Conservation (phyloP, 2,888 invertebrate genomes). For the Odontothrips loti region DNA sequence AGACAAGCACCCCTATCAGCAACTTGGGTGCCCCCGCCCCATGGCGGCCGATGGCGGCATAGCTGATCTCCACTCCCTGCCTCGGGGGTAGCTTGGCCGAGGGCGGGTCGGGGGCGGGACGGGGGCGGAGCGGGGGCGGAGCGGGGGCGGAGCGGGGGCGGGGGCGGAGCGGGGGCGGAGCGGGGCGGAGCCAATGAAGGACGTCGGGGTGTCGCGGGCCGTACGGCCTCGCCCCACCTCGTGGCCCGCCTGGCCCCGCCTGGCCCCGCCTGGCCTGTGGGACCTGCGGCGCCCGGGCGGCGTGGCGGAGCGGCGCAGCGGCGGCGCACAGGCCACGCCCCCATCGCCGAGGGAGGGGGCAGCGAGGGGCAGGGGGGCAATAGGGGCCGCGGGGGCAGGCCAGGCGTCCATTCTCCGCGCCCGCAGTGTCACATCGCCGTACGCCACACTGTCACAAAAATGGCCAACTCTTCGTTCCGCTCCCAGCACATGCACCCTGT, state of each 20-base stretch:
- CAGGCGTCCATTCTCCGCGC: slow-evolving; percentile 3
- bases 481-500: too few relatives aligned
- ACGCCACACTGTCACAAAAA: too few relatives aligned
- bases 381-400: not conserved
- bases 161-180: slow-evolving; percentile 38
- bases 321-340: not conserved
- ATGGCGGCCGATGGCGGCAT: not conserved
- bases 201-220: not conserved
- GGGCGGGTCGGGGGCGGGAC: not conserved
- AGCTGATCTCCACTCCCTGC: not conserved
- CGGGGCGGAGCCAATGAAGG: slow-evolving; percentile 33
- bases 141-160: slow-evolving; percentile 35
- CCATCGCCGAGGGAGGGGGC: slow-evolving; percentile 28
- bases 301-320: slow-evolving; percentile 34
- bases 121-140: slow-evolving; percentile 32
- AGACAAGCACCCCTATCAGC: slow-evolving; percentile 11
- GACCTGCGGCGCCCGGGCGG: slow-evolving; percentile 36
- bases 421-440: not conserved
- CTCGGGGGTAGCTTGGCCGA: too few relatives aligned
- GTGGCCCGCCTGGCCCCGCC: not conserved
- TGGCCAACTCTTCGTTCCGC: too few relatives aligned
- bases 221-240: not conserved
- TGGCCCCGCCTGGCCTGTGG: not conserved
- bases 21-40: not conserved
- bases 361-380: too few relatives aligned